Conservation (phyloP, 2,113 vertebrate genomes). For the Electrona antarctica region DNA sequence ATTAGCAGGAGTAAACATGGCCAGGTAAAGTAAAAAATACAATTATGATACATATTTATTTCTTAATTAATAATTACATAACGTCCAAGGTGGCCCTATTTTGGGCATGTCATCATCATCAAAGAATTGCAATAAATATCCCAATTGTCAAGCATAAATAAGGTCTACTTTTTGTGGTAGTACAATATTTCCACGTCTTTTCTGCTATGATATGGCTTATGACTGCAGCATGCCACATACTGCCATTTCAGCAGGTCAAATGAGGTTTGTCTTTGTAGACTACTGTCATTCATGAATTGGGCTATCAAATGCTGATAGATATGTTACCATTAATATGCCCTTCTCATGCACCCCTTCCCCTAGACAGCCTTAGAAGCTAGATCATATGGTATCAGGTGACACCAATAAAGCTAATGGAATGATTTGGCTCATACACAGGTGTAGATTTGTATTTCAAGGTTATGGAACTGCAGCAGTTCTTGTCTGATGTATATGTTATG, state of each 20-base stretch:
- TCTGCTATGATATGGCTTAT: no score
- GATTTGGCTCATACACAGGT: slow-evolving; percentile 63
- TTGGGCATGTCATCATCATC: no score
- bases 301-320: slow-evolving; percentile 63
- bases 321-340: slow-evolving; percentile 50
- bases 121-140: no score
- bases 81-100: no score
- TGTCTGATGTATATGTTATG: neutral
- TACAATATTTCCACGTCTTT: no score
- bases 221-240: no score
- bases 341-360: slow-evolving; percentile 8
- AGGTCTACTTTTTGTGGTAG: no score
- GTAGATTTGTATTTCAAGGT: slow-evolving; percentile 32
- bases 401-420: slow-evolving; percentile 78
- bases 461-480: neutral
- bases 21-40: no score
- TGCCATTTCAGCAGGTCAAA: neutral
- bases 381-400: slow-evolving; percentile 68
- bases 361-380: neutral
- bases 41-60: no score
- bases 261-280: slow-evolving; percentile 36
- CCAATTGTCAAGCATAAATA: no score
- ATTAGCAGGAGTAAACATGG: no score
- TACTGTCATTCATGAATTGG: slow-evolving; percentile 18
- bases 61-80: no score